Percentiles rank a stretch among this genome's conserved stretches.
These are phyloP conservation scores for Pycnonotus jocosus DNA, from an alignment of 2,113 vertebrate species.

Conservation along the genomic window DNA sequence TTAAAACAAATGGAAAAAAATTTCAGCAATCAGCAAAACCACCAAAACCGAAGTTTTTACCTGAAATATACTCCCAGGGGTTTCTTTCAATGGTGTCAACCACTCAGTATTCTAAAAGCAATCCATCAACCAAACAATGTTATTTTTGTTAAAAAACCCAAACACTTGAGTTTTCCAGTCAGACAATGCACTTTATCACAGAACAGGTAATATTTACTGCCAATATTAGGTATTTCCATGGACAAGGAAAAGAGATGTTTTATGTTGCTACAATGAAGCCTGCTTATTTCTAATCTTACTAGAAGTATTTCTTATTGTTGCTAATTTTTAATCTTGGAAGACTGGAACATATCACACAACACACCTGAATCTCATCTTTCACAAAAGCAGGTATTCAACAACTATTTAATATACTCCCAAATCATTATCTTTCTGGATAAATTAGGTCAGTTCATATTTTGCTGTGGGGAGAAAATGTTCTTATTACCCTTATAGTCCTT, in stretches of 20 bases:
- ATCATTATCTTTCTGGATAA: not conserved
- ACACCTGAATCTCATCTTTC: not conserved
- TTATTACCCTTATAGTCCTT: not conserved
- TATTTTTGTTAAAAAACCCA: not conserved
- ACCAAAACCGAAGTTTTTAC: not conserved
- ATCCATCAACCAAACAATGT: not conserved
- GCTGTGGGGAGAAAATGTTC: not conserved
- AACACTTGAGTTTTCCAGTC: not conserved
- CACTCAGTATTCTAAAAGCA: not conserved
- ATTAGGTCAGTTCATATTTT: not conserved
- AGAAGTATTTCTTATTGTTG: not conserved
- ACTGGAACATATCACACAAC: not conserved
- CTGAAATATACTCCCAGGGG: not conserved
- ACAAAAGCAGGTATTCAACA: not conserved
- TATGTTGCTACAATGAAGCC: not conserved
- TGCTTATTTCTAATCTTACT: not conserved
- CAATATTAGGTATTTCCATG: not conserved
- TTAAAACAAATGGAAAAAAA: not conserved
- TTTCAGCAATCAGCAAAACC: not conserved
- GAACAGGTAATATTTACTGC: not conserved
- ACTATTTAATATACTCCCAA: not conserved
- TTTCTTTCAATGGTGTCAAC: not conserved
- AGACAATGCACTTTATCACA: not conserved
- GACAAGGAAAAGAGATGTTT: not conserved
- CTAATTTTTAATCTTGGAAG: not conserved